Percentiles rank a stretch among this genome's conserved stretches.
These are phyloP conservation scores for Cryptotis parvus DNA, from an alignment of 2,113 vertebrate genomes.

Conservation along the genomic window DNA sequence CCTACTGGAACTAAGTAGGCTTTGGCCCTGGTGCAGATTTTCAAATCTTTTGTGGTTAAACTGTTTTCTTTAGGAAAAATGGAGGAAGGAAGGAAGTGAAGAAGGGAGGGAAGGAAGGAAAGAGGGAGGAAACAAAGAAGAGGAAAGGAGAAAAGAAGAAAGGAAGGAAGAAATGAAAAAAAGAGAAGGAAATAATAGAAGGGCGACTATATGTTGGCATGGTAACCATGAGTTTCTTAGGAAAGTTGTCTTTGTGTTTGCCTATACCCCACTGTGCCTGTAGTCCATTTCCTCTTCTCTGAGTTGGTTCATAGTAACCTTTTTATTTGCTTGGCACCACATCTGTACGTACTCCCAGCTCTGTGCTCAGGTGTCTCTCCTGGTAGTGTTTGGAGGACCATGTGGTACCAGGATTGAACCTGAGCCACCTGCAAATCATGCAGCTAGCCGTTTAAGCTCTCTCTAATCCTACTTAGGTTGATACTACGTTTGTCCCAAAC, in stretches of 20 bases:
- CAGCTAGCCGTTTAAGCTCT: too few relatives aligned
- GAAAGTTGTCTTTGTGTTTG: neutral
- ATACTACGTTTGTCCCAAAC: neutral
- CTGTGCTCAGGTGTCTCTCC: neutral
- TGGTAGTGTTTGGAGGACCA: too few relatives aligned
- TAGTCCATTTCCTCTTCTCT: neutral
- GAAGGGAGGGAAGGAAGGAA: neutral
- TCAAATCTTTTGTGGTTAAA: neutral
- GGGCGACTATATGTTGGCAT: too few relatives aligned
- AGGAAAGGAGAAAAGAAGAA: neutral
- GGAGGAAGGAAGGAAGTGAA: neutral
- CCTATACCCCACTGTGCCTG: rapidly evolving
- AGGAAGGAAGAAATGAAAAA: neutral
- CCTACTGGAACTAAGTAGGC: constrained; percentile 58
- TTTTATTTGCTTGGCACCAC: too few relatives aligned
- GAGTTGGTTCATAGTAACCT: too few relatives aligned
- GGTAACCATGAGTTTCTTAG: neutral
- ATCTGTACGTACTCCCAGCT: too few relatives aligned
- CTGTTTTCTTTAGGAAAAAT: constrained; percentile 40
- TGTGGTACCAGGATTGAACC: too few relatives aligned
- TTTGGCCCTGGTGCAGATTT: constrained; percentile 63
- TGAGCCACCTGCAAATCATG: too few relatives aligned
- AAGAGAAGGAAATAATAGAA: neutral
- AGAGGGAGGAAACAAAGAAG: neutral
- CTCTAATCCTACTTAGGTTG: too few relatives aligned